Evolutionary conservation across 2,113 vertebrate species (phyloP).

Genomic region (Crotalus tigris): DNA sequence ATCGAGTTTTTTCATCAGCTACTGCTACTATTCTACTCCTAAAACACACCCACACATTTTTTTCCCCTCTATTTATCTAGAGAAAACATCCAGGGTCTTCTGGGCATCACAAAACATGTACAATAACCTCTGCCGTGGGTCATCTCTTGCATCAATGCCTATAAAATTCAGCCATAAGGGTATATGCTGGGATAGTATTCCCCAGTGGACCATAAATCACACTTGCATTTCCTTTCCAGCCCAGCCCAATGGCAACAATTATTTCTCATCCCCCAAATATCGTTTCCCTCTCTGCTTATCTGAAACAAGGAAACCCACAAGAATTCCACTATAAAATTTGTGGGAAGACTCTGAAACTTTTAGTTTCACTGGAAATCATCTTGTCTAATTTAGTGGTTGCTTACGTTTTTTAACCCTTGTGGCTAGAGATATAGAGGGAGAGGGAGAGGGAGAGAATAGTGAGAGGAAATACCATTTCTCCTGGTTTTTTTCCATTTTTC

Average conservation of each 20-base stretch:
- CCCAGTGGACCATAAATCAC: constrained; percentile 24
- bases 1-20: background rate
- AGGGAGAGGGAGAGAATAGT: background rate
- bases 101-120: rapidly evolving
- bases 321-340: constrained; percentile 30
- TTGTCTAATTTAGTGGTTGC: constrained; percentile 22
- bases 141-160: background rate
- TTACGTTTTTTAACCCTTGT: constrained; percentile 42
- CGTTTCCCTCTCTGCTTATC: constrained; percentile 39
- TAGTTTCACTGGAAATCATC: constrained; percentile 16
- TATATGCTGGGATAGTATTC: background rate
- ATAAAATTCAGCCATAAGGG: rapidly evolving
- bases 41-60: background rate
- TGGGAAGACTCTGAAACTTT: constrained; percentile 27
- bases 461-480: background rate
- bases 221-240: background rate
- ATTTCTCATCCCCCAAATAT: constrained; percentile 25
- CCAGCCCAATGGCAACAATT: background rate
- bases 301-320: constrained; percentile 42
- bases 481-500: background rate
- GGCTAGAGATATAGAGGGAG: background rate
- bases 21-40: background rate
- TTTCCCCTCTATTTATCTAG: background rate
- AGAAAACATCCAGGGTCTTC: background rate
- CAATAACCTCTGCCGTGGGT: background rate